Evolutionary conservation across 2,888 invertebrate genomes (phyloP).

Genomic region (Xanthia togata): DNA sequence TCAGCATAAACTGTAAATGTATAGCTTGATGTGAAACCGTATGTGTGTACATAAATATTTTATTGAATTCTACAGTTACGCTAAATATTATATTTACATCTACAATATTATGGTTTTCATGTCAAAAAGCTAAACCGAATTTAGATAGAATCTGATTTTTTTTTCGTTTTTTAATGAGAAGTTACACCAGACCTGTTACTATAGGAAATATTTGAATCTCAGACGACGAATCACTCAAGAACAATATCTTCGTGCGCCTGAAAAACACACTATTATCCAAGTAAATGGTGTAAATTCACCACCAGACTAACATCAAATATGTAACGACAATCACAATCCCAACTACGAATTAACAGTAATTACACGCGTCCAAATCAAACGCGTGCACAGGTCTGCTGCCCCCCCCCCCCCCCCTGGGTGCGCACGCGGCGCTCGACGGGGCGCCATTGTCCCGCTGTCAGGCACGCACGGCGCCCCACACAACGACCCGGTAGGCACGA

Average conservation of each 20-base stretch:
- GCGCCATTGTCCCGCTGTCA: constrained; percentile 85
- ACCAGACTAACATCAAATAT: not conserved
- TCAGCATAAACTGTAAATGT: too few relatives aligned
- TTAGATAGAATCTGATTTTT: too few relatives aligned
- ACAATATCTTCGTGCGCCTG: not conserved
- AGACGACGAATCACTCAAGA: not conserved
- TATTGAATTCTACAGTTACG: not conserved
- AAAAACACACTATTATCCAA: not conserved
- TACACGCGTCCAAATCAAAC: constrained; percentile 45
- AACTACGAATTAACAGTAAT: constrained; percentile 55
- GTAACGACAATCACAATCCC: constrained; percentile 20
- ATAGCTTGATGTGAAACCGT: too few relatives aligned
- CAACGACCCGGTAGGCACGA: constrained; percentile 57
- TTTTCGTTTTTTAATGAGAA: not conserved
- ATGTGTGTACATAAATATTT: not conserved
- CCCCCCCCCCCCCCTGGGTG: constrained; percentile 37
- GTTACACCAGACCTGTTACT: too few relatives aligned
- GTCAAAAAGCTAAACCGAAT: not conserved
- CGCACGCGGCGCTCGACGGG: constrained; percentile 78
- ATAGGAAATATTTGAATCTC: not conserved
- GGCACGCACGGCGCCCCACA: constrained; percentile 81
- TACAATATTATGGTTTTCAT: not conserved
- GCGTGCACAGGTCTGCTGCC: constrained; percentile 47
- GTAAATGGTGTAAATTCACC: not conserved
- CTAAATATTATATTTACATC: not conserved